Percentiles rank a stretch among this genome's conserved stretches.
These are phyloP conservation scores for Aphidius ervi DNA, from an alignment of 1,140 invertebrate genomes.

Conservation along the genomic window DNA sequence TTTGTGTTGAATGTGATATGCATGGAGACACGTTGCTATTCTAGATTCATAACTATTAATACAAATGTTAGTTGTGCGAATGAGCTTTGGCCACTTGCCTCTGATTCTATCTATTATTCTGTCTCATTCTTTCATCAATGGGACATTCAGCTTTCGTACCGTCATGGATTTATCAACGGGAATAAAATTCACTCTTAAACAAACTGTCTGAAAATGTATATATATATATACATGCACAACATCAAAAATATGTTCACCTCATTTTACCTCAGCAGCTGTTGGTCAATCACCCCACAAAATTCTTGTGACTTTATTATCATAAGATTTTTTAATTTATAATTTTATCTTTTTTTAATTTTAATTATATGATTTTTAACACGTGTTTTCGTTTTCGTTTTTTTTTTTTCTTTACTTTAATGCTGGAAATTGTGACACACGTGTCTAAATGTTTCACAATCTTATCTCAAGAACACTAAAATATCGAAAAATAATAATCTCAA, in stretches of 20 bases:
- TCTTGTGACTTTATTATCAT: not conserved
- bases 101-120: slow-evolving; percentile 17
- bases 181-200: slow-evolving; percentile 22
- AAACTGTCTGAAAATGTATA: too few species aligned
- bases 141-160: slow-evolving; percentile 45
- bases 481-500: too few species aligned
- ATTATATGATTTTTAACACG: not conserved
- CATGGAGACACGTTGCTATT: slow-evolving; percentile 37
- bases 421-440: too few species aligned
- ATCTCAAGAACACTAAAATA: too few species aligned
- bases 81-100: slow-evolving; percentile 20
- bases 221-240: not conserved
- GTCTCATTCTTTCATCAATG: slow-evolving; percentile 44
- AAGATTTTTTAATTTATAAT: not conserved
- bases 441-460: too few species aligned
- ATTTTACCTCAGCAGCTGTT: slow-evolving; percentile 3
- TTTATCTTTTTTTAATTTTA: not conserved
- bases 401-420: not conserved
- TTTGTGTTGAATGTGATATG: too few species aligned
- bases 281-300: slow-evolving; percentile 16
- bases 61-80: slow-evolving; percentile 37
- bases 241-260: not conserved
- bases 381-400: slow-evolving; percentile 16
- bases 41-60: slow-evolving; percentile 54
- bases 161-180: slow-evolving; percentile 50